Evolutionary conservation across 2,113 vertebrate genomes (phyloP).

Genomic region (Noctilio leporinus): DNA sequence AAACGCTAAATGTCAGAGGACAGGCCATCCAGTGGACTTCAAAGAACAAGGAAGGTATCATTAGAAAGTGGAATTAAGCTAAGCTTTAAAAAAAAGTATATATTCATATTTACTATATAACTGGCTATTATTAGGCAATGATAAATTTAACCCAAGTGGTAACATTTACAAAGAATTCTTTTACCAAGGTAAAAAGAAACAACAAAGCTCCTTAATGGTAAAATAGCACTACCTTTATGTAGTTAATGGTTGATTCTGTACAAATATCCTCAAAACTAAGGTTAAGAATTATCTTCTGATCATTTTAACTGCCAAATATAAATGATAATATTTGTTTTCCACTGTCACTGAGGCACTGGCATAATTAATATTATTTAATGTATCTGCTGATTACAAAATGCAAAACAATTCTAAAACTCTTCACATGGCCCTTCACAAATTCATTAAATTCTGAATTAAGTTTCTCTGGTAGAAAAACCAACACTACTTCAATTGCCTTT

Average conservation of each 20-base stretch:
- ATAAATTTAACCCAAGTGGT: not conserved
- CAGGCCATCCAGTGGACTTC: not conserved
- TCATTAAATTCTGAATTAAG: constrained; percentile 63
- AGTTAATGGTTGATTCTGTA: not conserved
- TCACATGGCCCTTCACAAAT: constrained; percentile 44
- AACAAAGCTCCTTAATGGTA: not conserved
- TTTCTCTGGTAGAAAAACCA: constrained; percentile 57
- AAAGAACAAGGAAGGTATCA: not conserved
- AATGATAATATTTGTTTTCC: constrained; percentile 52
- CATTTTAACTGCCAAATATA: not conserved
- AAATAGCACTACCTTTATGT: not conserved
- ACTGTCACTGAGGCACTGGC: constrained; percentile 29
- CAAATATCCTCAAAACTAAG: constrained; percentile 10
- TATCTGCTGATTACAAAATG: constrained; percentile 50
- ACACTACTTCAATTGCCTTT: constrained; percentile 52
- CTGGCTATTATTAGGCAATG: not conserved
- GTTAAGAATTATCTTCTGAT: not conserved
- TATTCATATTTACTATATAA: not conserved
- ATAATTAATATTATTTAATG: constrained; percentile 55
- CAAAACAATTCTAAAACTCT: constrained; percentile 58
- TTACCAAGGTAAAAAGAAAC: not conserved
- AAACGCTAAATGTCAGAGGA: not conserved
- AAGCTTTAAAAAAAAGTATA: not conserved
- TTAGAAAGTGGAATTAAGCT: not conserved
- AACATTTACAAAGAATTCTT: constrained; percentile 19